Conservation (phyloP, 2,888 invertebrate species). For the Meteorus cinctellus region DNA sequence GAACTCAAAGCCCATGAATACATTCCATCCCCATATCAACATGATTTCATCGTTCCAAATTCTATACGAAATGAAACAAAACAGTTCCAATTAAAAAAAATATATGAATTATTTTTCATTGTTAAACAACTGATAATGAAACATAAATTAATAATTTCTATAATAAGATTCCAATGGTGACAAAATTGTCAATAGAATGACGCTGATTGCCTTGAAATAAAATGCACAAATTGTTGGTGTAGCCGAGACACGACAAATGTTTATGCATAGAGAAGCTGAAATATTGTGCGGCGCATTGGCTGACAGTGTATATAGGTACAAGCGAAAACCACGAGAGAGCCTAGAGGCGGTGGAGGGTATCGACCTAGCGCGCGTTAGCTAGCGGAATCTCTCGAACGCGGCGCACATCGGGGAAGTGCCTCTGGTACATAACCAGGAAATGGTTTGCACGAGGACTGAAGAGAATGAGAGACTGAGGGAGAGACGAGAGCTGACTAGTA, state of each 20-base stretch:
- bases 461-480: background rate
- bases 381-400: slow-evolving; percentile 51
- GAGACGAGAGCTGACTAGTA: background rate
- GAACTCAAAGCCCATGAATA: too few species aligned
- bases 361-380: slow-evolving; percentile 43
- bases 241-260: background rate
- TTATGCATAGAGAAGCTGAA: background rate
- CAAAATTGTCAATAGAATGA: too few species aligned
- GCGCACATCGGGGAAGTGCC: slow-evolving; percentile 30
- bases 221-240: too few species aligned
- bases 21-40: too few species aligned
- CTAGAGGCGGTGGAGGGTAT: slow-evolving; percentile 38
- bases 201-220: too few species aligned
- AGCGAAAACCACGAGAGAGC: slow-evolving; percentile 45
- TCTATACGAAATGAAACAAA: too few species aligned
- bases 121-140: too few species aligned
- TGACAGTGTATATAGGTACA: slow-evolving; percentile 32
- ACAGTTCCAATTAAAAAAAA: too few species aligned
- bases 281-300: background rate
- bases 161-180: too few species aligned
- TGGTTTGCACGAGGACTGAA: slow-evolving; percentile 39
- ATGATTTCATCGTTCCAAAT: too few species aligned
- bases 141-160: too few species aligned
- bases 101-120: too few species aligned
- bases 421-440: slow-evolving; percentile 50